Conservation (phyloP, 2,113 vertebrate genomes). For the Saguinus midas region DNA sequence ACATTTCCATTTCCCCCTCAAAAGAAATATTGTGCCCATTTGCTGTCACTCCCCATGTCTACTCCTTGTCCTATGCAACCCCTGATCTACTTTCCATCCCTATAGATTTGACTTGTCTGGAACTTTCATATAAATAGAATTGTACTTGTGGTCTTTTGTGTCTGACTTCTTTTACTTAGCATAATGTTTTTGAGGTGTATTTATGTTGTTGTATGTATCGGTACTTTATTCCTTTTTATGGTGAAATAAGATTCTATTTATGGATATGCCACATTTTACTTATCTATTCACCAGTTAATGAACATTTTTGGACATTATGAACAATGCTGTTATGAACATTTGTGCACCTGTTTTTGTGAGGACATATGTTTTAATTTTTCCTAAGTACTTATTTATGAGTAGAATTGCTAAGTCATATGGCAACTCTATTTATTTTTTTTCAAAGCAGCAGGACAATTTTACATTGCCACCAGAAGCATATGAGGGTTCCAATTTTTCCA, state of each 20-base stretch:
- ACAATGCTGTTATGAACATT: not conserved
- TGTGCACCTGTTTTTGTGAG: not conserved
- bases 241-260: not conserved
- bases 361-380: not conserved
- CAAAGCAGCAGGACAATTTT: not conserved
- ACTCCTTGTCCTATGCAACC: not conserved
- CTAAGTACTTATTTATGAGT: not conserved
- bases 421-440: not conserved
- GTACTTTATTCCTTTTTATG: not conserved
- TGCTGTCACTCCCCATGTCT: not conserved
- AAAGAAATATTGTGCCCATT: not conserved
- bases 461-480: not conserved
- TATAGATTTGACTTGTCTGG: not conserved
- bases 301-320: not conserved
- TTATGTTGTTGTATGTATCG: not conserved
- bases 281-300: not conserved
- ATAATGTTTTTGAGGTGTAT: not conserved
- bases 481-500: not conserved
- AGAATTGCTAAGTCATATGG: not conserved
- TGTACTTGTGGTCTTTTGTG: not conserved
- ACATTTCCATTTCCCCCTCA: not conserved
- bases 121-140: not conserved
- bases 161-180: not conserved
- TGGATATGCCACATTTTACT: not conserved
- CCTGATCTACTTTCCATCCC: not conserved